A percentile compares a stretch with the other conserved stretches of the same genome.
Evolutionary conservation across 1,140 invertebrate genomes (phyloP).

Genomic region (Lepeophtheirus salmonis): DNA sequence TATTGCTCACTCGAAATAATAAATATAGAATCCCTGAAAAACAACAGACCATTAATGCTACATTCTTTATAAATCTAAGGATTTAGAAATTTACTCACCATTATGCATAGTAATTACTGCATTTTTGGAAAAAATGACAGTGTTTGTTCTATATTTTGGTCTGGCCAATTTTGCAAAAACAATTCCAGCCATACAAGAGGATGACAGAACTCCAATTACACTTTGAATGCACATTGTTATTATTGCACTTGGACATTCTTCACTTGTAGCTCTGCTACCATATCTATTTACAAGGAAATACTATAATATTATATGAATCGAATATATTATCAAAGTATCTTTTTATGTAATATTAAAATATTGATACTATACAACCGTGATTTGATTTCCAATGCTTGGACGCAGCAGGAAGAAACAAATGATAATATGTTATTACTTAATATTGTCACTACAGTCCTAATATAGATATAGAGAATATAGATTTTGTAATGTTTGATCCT

Average conservation of each 20-base stretch:
- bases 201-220: constrained; percentile 48
- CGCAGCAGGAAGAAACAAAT: too few relatives aligned
- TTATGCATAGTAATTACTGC: constrained; percentile 79
- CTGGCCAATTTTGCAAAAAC: constrained; percentile 89
- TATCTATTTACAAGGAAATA: constrained; percentile 28
- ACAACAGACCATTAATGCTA: neutral
- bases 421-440: too few relatives aligned
- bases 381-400: too few relatives aligned
- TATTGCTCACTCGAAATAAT: constrained; percentile 92
- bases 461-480: too few relatives aligned
- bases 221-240: constrained; percentile 94
- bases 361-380: too few relatives aligned
- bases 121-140: constrained; percentile 79
- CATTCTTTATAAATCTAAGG: neutral
- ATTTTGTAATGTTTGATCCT: too few relatives aligned
- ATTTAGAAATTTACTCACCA: constrained; percentile 31
- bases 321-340: neutral
- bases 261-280: constrained; percentile 58
- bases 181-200: constrained; percentile 73
- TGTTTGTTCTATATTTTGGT: constrained; percentile 88
- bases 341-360: too few relatives aligned
- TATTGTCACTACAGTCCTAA: too few relatives aligned
- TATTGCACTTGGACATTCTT: constrained; percentile 87
- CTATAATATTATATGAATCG: neutral
- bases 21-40: constrained; percentile 53